Base-by-base conservation (phyloP, 2,113 vertebrate genomes). In the Pardalotus punctatus region DNA sequence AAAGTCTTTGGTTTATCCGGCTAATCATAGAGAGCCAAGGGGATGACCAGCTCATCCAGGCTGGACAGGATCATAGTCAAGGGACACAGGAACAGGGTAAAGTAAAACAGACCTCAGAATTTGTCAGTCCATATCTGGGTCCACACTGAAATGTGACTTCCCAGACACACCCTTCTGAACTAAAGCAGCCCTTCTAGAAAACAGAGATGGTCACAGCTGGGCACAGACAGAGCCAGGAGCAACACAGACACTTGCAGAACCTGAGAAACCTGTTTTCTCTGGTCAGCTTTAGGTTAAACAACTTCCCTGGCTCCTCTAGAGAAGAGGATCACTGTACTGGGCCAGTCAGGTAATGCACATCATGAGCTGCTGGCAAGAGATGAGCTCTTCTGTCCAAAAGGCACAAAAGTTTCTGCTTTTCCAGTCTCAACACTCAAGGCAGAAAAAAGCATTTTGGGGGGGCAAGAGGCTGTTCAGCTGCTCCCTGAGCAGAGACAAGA, bases 241-340 rank as follows among this genome's bases (percentile, higher is more conserved):
- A 71, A 42, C 10, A 24, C 2, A 54, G 18, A 64, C 19, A 28
- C 38, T 65, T 60, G 61, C 35, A 90, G 58, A 69, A 12, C 11
- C 33, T 21, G 9, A 76, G 29, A 45, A 80, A 25, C 4, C 27
- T 53, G 9, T 81, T 58, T 40, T 12, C 33, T 58, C 50, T 48
- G 11, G 27, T 29, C 48, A 80, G 22, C 36, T 69, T 79, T 47
- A 6, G 1, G 23, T 47, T 54, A 33, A 76, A 76, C 6, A 36
- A 38, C 18, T 50, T 47, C 20, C 11, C 6, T 5, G 5, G 10
- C 33, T 73, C 28, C 31, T 76, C 36, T n/a, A 35, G 40, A 40
- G 54, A 74, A 73, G 24, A 57, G 3, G 15, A 78, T 22, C 2
- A 4, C 24, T 0, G 0, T n/a, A 14, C 48, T 43, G 43, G 33